A percentile compares a stretch with the other conserved stretches of the same genome.
Conservation (phyloP, 2,797 vertebrate species). For the Catharus ustulatus region DNA sequence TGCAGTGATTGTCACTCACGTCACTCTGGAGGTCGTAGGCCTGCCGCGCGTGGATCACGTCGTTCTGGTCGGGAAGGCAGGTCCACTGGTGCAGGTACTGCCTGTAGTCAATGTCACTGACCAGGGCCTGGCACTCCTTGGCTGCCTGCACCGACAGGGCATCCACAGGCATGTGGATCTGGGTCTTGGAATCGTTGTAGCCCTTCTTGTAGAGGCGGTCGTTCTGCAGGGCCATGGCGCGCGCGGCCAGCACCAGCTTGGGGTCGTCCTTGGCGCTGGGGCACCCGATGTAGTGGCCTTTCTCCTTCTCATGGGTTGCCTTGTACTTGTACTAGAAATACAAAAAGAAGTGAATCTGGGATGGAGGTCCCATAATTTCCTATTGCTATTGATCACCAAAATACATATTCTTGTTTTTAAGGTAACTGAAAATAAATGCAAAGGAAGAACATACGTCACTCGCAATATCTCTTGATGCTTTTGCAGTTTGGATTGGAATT, state of each 20-base stretch:
- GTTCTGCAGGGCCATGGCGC: constrained; percentile 56
- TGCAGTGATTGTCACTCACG: neutral
- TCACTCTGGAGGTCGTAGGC: neutral
- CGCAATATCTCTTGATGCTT: constrained; percentile 89
- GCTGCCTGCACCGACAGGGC: neutral
- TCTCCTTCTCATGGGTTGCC: neutral
- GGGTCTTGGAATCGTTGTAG: constrained; percentile 71
- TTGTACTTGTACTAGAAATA: constrained; percentile 69
- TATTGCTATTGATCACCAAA: neutral
- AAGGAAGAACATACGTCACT: constrained; percentile 84
- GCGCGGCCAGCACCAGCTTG: neutral
- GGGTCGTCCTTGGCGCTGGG: constrained; percentile 21
- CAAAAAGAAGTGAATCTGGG: neutral
- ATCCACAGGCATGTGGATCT: constrained; percentile 21
- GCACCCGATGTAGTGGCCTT: constrained; percentile 17
- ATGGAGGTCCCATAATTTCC: neutral
- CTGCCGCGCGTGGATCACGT: neutral
- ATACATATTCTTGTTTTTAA: neutral
- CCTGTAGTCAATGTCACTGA: neutral
- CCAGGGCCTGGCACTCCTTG: constrained; percentile 4
- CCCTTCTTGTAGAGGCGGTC: constrained; percentile 79
- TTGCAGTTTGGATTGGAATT: constrained; percentile 87
- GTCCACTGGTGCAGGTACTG: constrained; percentile 60
- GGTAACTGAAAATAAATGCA: neutral
- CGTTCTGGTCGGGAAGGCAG: constrained; percentile 35